These are phyloP conservation scores for Caerostris darwini DNA, from an alignment of 1,140 invertebrate genomes.

Conservation along the genomic window DNA sequence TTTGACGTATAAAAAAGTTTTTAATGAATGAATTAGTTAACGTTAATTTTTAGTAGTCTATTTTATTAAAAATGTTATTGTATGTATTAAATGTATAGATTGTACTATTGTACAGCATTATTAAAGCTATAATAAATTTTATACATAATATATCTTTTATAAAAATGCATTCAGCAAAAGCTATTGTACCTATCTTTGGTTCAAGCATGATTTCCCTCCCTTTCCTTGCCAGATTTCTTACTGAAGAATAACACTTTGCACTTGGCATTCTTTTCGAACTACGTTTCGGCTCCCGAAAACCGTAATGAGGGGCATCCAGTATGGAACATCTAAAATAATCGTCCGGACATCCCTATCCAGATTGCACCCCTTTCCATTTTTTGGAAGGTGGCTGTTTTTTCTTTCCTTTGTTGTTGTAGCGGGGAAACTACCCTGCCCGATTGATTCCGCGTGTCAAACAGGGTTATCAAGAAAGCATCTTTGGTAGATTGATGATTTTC, in stretches of 20 bases:
- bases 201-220: too few species aligned
- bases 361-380: background rate
- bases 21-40: too few species aligned
- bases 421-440: background rate
- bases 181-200: too few species aligned
- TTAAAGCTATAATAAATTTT: too few species aligned
- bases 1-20: too few species aligned
- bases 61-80: too few species aligned
- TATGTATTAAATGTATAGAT: too few species aligned
- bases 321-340: constrained; percentile 15
- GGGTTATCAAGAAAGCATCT: constrained; percentile 38
- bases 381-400: background rate
- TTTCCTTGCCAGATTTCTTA: background rate
- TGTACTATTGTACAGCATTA: too few species aligned
- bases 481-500: constrained; percentile 26
- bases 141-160: background rate
- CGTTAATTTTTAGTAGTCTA: too few species aligned
- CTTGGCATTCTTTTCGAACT: background rate
- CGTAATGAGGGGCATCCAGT: background rate
- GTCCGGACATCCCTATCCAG: constrained; percentile 10
- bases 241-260: background rate
- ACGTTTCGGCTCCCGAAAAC: background rate
- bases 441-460: constrained; percentile 35
- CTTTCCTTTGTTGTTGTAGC: background rate
- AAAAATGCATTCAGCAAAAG: background rate